Evolutionary conservation across 2,113 vertebrate species (phyloP).

Genomic region (Austrofundulus limnaeus): DNA sequence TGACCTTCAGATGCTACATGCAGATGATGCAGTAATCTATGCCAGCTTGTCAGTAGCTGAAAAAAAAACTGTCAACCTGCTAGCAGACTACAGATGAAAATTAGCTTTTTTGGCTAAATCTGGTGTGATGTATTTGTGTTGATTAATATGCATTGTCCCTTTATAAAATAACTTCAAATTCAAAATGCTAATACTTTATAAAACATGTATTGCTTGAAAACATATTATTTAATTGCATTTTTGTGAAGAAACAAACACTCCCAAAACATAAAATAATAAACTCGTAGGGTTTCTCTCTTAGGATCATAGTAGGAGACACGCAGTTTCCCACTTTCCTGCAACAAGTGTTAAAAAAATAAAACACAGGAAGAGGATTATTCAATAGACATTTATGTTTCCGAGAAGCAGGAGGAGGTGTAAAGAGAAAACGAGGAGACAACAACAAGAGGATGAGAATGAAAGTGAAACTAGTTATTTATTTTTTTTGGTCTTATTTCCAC

Average conservation of each 20-base stretch:
- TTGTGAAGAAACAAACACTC: not conserved
- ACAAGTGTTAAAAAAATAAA: constrained; percentile 7
- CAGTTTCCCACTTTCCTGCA: constrained; percentile 22
- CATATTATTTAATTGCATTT: not conserved
- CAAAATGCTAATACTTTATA: too few relatives aligned
- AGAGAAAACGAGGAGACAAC: not conserved
- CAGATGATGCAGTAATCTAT: too few relatives aligned
- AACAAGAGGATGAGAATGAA: not conserved
- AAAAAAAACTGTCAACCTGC: too few relatives aligned
- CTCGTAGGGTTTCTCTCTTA: not conserved
- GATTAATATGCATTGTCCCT: too few relatives aligned
- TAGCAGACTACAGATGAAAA: too few relatives aligned
- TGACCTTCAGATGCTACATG: too few relatives aligned
- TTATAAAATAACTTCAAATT: too few relatives aligned
- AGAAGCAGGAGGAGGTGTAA: not conserved
- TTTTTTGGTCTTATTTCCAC: constrained; percentile 14
- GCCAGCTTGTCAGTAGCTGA: too few relatives aligned
- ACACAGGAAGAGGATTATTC: not conserved
- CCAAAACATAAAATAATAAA: constrained; percentile 42
- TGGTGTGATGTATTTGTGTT: too few relatives aligned
- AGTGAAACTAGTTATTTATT: not conserved
- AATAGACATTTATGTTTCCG: not conserved
- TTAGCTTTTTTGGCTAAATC: too few relatives aligned
- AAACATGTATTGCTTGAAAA: too few relatives aligned
- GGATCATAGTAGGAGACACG: not conserved